Base-by-base conservation (phyloP, 1,140 invertebrate genomes). In the Drosophila varians region DNA sequence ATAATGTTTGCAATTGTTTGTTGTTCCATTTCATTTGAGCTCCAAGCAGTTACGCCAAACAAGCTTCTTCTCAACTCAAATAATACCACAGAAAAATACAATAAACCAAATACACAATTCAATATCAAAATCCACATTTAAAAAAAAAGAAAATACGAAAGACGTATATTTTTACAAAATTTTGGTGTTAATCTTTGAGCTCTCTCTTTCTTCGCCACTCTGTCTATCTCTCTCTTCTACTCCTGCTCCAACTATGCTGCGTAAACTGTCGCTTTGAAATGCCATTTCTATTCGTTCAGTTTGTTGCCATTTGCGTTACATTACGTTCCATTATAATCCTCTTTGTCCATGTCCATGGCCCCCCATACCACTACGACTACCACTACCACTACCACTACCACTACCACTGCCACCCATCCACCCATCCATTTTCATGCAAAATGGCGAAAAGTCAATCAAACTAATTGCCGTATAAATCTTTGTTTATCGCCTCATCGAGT, bases 1-100 rank as follows among this genome's bases (percentile, higher is more conserved):
- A 64, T 64, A 26, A 52, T 68, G 21, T 72, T 53, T 56, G 69
- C 56, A 60, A 72, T 72, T 72, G 69, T 72, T 72, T 61, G 34
- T 52, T 73, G 48, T 73, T 73, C 45, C 43, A 42, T 47, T 69
- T 47, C 42, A 55, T 40, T 53, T 52, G 11, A 11, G 49, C 34
- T 25, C 12, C n/a, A 52, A 36, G 34, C n/a, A 38, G 36, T 38
- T 38, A 38, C 36, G 36, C 36, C 36, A 9, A n/a, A 23, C 19
- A 69, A 34, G 28, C 51, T 58, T 61, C 26, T 62, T 31, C 42
- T 21, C 16, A 46, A 38, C 46, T 38, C 36, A 38, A 38, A 38
- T 12, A 14, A 6, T 26, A 54, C 40, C 25, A 60, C 11, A 51
- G 71, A 31, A 71, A 51, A 36, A 46, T 38, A 18, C 11, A 31